phyloP scores from a whole-genome alignment of 2,113 vertebrate genomes.

The Ammodytes marinus region DNA sequence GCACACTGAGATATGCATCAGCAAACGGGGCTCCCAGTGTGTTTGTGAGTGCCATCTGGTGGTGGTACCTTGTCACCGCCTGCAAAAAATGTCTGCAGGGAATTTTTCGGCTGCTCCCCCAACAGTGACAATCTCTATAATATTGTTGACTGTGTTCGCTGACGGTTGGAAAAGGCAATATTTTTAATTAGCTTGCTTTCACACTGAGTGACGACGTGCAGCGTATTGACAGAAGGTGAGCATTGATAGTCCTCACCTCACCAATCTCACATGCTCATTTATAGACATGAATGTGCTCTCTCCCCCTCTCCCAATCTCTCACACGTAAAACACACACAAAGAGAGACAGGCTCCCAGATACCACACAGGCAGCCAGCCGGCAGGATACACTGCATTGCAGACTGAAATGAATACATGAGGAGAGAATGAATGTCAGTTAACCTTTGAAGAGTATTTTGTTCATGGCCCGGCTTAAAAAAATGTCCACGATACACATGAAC shows the following conservation, averaged over 20 bases:
- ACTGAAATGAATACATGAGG: conserved; percentile 63
- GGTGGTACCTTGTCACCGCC: conserved; percentile 45
- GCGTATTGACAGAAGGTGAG: conserved; percentile 51
- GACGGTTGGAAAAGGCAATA: conserved; percentile 31
- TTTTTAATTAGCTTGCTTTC: conserved; percentile 56
- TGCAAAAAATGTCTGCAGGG: conserved; percentile 5
- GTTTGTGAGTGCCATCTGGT: conserved; percentile 82
- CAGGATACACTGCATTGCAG: conserved; percentile 39
- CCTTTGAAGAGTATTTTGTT: conserved; percentile 74
- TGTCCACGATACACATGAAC: conserved; percentile 68
- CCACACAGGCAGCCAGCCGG: conserved; percentile 7
- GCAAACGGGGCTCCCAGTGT: conserved; percentile 16
- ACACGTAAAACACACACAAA: conserved; percentile 19
- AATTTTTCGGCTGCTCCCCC: conserved; percentile 20
- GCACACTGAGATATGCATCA: conserved; percentile 68
- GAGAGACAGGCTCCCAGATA: not conserved
- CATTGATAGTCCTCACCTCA: conserved; percentile 34
- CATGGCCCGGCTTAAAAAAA: conserved; percentile 65
- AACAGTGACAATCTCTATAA: conserved; percentile 40
- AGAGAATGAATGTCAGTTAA: conserved; percentile 80
- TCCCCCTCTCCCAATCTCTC: not conserved
- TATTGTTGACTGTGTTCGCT: conserved; percentile 37
- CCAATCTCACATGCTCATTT: conserved; percentile 27
- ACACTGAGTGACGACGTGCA: conserved; percentile 46
- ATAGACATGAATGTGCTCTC: conserved; percentile 20